Percentiles rank a stretch among this genome's conserved stretches.
phyloP scores from a whole-genome alignment of 2,888 invertebrate species.

The Brachynemurus nebulosus region DNA sequence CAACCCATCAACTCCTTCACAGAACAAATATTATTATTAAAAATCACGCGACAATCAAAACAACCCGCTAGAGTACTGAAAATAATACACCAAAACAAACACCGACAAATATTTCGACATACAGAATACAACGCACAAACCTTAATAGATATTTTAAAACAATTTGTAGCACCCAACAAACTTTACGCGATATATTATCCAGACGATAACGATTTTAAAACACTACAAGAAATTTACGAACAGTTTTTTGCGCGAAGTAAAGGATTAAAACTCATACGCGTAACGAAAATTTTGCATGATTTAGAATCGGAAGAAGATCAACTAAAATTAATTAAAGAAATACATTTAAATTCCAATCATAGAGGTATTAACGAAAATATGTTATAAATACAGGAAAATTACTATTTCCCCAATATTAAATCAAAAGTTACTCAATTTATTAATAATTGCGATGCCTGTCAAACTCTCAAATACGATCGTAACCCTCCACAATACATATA shows the following conservation, averaged over 20 bases:
- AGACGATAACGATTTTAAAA: not conserved
- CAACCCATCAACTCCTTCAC: not conserved
- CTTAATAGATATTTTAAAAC: not conserved
- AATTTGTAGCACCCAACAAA: not conserved
- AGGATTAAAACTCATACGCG: not conserved
- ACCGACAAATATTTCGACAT: not conserved
- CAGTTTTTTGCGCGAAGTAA: no score
- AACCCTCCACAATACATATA: no score
- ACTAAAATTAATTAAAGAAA: not conserved
- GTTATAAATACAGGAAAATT: no score
- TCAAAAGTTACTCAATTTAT: no score
- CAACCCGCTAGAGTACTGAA: not conserved
- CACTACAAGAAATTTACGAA: not conserved
- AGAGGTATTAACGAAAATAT: not conserved
- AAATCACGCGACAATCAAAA: not conserved
- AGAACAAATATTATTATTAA: not conserved
- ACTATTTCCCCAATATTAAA: no score
- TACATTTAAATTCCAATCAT: not conserved
- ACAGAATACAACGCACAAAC: not conserved
- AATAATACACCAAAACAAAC: not conserved
- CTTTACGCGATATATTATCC: not conserved
- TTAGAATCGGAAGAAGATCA: not conserved
- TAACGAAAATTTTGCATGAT: not conserved
- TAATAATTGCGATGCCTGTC: no score
- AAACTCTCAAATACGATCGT: no score